phyloP scores from a whole-genome alignment of 2,113 vertebrate species.

The Mola mola region DNA sequence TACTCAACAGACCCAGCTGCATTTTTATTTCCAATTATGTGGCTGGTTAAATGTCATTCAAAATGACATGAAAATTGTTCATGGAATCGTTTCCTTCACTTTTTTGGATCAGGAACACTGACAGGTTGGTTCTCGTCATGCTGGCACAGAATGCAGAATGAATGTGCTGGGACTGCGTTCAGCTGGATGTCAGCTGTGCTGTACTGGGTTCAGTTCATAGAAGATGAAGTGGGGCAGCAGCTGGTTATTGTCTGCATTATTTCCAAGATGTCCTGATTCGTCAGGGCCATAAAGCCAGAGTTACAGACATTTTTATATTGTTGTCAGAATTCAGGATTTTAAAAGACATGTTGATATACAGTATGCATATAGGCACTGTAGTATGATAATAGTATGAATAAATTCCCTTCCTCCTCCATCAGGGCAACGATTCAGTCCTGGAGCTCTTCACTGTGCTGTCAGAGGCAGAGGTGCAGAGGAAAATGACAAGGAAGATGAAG shows the following conservation, averaged over 20 bases:
- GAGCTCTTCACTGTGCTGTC: constrained; percentile 91
- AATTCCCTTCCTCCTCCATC: background rate
- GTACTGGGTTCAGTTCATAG: background rate
- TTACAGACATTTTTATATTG: too few species aligned
- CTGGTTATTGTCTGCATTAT: background rate
- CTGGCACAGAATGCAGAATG: background rate
- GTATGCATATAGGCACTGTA: too few species aligned
- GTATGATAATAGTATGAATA: background rate
- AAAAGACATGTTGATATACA: too few species aligned
- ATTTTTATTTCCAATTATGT: too few species aligned
- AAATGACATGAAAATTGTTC: background rate
- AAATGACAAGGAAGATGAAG: constrained; percentile 89
- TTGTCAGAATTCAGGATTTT: too few species aligned
- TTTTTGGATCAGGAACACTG: background rate
- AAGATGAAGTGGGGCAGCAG: background rate
- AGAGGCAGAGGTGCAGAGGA: constrained; percentile 86
- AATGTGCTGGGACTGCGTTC: background rate
- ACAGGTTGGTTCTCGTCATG: background rate
- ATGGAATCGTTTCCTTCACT: background rate
- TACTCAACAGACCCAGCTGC: too few species aligned
- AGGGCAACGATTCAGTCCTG: constrained; percentile 89
- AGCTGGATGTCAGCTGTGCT: constrained; percentile 8
- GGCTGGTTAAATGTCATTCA: too few species aligned
- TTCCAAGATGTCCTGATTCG: background rate
- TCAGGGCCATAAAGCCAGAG: too few species aligned